Percentiles rank a stretch among this genome's conserved stretches.
These are phyloP conservation scores for Polypterus senegalus DNA, from an alignment of 2,113 vertebrate species.

Conservation along the genomic window DNA sequence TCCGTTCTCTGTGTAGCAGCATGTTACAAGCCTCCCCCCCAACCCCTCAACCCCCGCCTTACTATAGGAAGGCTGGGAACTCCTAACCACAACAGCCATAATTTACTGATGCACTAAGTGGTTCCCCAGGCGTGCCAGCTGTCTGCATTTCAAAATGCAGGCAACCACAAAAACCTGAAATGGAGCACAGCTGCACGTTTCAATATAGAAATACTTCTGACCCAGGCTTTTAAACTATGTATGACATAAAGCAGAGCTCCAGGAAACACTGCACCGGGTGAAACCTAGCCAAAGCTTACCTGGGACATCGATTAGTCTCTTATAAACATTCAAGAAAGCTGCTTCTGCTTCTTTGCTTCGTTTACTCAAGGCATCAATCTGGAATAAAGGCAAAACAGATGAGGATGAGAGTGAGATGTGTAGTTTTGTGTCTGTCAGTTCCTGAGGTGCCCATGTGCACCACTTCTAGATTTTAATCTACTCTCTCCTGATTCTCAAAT, in stretches of 20 bases:
- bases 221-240: no score
- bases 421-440: no score
- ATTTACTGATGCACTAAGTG: conserved; percentile 28
- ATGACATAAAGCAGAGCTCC: no score
- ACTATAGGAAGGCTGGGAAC: conserved; percentile 8
- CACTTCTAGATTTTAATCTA: no score
- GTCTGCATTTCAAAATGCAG: conserved; percentile 9
- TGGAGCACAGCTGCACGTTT: not conserved
- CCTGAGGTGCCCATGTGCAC: no score
- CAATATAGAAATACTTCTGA: no score
- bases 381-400: conserved; percentile 9
- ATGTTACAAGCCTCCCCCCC: not conserved
- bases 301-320: conserved; percentile 96
- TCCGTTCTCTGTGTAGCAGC: conserved; percentile 2
- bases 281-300: conserved; percentile 51
- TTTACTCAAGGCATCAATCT: conserved; percentile 96
- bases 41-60: no score
- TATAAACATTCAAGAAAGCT: conserved; percentile 97
- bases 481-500: no score
- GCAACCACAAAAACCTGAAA: conserved; percentile 1
- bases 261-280: not conserved
- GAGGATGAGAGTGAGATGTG: not conserved
- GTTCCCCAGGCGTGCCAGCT: conserved; percentile 22
- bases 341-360: conserved; percentile 98
- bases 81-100: conserved; percentile 17